Conservation (phyloP, 2,797 vertebrate genomes). For the Eremophila alpestris region DNA sequence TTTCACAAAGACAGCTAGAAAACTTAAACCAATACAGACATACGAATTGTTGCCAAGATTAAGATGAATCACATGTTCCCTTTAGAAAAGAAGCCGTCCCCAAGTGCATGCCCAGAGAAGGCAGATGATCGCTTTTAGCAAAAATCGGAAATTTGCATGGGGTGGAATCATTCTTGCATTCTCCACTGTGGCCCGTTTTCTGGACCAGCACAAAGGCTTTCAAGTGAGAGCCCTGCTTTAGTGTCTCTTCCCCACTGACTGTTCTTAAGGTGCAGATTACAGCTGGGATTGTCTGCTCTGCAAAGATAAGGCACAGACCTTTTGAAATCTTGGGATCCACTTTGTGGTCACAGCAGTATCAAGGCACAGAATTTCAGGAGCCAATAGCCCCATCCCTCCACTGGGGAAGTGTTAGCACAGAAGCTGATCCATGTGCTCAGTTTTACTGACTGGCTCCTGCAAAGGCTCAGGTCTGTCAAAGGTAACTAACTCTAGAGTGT, state of each 20-base stretch:
- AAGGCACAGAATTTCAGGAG: not conserved
- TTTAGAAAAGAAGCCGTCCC: not conserved
- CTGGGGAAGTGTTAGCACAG: not conserved
- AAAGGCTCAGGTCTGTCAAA: not conserved
- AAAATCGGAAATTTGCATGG: not conserved
- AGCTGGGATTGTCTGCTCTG: not conserved
- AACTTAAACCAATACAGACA: not conserved
- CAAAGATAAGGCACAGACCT: not conserved
- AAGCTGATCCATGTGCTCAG: accelerated
- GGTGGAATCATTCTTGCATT: not conserved
- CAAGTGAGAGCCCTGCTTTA: not conserved
- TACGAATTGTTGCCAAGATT: not conserved
- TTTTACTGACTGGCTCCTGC: not conserved
- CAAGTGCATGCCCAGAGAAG: not conserved
- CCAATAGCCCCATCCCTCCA: accelerated
- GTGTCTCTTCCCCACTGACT: not conserved
- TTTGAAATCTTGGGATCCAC: not conserved
- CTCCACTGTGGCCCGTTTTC: not conserved
- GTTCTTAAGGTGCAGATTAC: not conserved
- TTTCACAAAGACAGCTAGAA: not conserved
- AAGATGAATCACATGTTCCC: not conserved
- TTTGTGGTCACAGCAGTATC: accelerated
- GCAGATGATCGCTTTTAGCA: not conserved
- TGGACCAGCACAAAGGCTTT: not conserved
- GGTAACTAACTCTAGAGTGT: not conserved